Evolutionary conservation across 1,140 invertebrate genomes (phyloP).

Genomic region (Episyrphus balteatus): DNA sequence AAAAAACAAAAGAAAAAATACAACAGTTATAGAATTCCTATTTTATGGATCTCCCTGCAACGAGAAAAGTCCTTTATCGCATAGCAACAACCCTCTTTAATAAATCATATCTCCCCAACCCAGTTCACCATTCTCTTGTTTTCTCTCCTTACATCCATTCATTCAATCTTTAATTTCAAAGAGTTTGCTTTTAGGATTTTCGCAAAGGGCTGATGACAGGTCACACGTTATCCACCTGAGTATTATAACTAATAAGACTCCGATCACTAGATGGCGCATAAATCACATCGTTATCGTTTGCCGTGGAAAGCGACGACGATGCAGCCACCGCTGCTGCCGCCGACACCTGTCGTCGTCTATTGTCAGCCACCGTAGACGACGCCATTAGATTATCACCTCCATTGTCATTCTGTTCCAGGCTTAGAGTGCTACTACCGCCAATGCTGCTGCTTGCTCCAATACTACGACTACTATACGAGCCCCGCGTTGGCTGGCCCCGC

Average conservation of each 20-base stretch:
- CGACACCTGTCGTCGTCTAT: background rate
- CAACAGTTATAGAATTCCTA: no score
- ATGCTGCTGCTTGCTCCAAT: conserved; percentile 6
- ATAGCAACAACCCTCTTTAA: no score
- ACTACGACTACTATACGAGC: background rate
- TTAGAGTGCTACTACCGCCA: conserved; percentile 5
- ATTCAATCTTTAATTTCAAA: no score
- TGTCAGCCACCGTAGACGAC: background rate
- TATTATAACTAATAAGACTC: conserved; percentile 11
- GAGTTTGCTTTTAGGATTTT: no score
- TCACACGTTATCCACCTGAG: background rate
- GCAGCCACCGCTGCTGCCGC: conserved; percentile 9
- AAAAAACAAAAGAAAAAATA: no score
- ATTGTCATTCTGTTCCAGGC: background rate
- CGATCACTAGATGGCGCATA: conserved; percentile 34
- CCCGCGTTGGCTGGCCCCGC: conserved; percentile 19
- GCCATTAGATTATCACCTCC: background rate
- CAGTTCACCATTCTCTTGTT: no score
- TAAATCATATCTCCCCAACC: no score
- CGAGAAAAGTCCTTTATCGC: no score
- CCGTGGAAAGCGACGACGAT: background rate
- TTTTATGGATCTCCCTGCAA: no score
- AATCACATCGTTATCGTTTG: conserved; percentile 18
- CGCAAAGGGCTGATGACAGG: background rate
- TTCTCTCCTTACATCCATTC: no score